Conservation (phyloP, 2,888 invertebrate genomes). For the Callyntrura guangdongensis region DNA sequence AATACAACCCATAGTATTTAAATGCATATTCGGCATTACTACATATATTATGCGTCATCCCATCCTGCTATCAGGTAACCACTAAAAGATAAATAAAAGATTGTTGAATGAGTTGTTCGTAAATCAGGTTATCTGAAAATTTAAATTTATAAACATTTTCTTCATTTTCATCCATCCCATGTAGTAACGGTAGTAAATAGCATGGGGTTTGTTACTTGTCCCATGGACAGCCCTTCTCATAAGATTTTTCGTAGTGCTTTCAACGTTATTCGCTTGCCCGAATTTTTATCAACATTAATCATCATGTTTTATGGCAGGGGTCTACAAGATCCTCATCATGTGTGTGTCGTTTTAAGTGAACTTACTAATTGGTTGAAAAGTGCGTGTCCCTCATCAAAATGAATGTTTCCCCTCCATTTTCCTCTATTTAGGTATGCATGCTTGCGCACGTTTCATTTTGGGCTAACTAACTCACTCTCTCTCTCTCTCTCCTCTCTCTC, state of each 20-base stretch:
- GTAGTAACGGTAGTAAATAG: not conserved
- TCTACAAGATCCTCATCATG: slow-evolving; percentile 70
- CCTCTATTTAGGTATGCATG: not conserved
- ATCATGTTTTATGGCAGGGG: slow-evolving; percentile 57
- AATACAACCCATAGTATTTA: not conserved
- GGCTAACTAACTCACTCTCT: slow-evolving; percentile 21
- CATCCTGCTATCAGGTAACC: not conserved
- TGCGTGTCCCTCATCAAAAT: slow-evolving; percentile 51
- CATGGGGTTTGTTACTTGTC: not conserved
- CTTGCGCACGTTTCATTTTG: not conserved
- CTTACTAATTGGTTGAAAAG: slow-evolving; percentile 72
- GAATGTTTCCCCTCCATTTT: slow-evolving; percentile 16
- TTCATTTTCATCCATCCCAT: not conserved
- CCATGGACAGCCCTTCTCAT: not conserved
- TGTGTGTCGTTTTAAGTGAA: slow-evolving; percentile 62
- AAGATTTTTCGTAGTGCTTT: not conserved
- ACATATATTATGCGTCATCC: slow-evolving; percentile 30
- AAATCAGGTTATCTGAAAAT: slow-evolving; percentile 20
- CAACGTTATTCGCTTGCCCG: slow-evolving; percentile 10
- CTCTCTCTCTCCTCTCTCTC: not conserved
- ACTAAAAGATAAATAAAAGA: slow-evolving; percentile 6
- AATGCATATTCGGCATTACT: not conserved
- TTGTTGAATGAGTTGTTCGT: slow-evolving; percentile 12
- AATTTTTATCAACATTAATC: slow-evolving; percentile 70
- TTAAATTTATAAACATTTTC: not conserved